Evolutionary conservation across 64 coral and sea anemone species (phyloP).

Genomic region (Platygyra sinensis): DNA sequence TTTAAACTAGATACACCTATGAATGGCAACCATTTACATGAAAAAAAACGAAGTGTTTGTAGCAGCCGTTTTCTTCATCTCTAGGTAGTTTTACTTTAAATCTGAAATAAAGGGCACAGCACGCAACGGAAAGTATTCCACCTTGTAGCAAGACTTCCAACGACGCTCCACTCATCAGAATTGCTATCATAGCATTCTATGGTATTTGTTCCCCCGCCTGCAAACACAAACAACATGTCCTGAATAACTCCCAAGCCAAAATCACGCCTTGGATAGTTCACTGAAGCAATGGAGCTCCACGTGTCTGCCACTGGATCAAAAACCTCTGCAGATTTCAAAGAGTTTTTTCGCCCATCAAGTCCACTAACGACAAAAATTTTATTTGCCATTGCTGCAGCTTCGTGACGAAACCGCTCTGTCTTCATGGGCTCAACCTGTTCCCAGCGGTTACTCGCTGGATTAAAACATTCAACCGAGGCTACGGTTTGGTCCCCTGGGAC

Average conservation of each 20-base stretch:
- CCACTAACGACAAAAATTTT: slow-evolving; percentile 71
- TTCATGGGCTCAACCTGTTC: slow-evolving; percentile 67
- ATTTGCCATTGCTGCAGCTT: slow-evolving; percentile 33
- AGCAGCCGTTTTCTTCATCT: too few species aligned
- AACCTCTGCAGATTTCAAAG: slow-evolving; percentile 63
- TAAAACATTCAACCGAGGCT: slow-evolving; percentile 79
- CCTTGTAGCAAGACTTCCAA: slow-evolving; percentile 65
- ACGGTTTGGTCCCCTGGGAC: slow-evolving; percentile 68
- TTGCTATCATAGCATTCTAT: slow-evolving; percentile 73
- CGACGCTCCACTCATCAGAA: slow-evolving; percentile 60
- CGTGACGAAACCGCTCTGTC: slow-evolving; percentile 66
- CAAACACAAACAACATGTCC: slow-evolving; percentile 85
- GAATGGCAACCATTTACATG: too few species aligned
- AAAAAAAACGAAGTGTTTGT: too few species aligned
- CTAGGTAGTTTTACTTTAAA: slow-evolving; percentile 8
- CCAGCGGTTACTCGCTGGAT: slow-evolving; percentile 71
- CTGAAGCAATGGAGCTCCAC: slow-evolving; percentile 61
- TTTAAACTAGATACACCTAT: too few species aligned
- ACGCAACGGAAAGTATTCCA: slow-evolving; percentile 84
- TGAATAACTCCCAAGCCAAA: slow-evolving; percentile 75
- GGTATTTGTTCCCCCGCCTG: slow-evolving; percentile 66
- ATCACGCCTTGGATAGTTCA: slow-evolving; percentile 74
- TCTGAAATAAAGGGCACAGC: slow-evolving; percentile 63
- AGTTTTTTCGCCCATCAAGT: slow-evolving; percentile 38
- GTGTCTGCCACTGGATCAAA: slow-evolving; percentile 55